Percentiles rank a stretch among this genome's conserved stretches.
Evolutionary conservation across 2,797 vertebrate genomes (phyloP).

Genomic region (Emys orbicularis): DNA sequence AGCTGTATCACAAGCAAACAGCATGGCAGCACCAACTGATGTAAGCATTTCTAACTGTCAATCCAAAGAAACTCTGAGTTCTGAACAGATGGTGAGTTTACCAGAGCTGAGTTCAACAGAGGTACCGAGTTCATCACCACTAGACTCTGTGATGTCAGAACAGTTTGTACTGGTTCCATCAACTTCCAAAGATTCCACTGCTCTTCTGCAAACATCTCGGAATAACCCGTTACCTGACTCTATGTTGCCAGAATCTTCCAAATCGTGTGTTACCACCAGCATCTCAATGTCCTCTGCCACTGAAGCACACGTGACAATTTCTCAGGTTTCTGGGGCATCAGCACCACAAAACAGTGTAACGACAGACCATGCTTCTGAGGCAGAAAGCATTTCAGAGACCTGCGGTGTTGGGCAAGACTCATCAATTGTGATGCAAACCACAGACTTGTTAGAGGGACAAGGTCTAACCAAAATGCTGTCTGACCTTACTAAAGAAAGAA

Average conservation of each 20-base stretch:
- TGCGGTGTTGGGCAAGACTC: slow-evolving; percentile 58
- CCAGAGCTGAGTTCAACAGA: background rate
- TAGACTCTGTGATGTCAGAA: slow-evolving; percentile 47
- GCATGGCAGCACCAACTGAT: fast-evolving
- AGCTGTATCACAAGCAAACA: fast-evolving
- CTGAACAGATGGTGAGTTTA: slow-evolving; percentile 34
- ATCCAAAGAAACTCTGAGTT: slow-evolving; percentile 53
- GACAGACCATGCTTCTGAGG: slow-evolving; percentile 60
- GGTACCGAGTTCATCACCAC: background rate
- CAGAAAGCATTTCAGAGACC: slow-evolving; percentile 57
- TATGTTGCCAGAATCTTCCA: slow-evolving; percentile 55
- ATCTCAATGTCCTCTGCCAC: slow-evolving; percentile 45
- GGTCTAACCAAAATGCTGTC: slow-evolving; percentile 81
- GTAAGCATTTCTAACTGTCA: background rate
- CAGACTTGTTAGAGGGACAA: slow-evolving; percentile 78
- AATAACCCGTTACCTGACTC: slow-evolving; percentile 36
- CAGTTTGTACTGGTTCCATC: slow-evolving; percentile 32
- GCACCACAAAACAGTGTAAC: slow-evolving; percentile 50
- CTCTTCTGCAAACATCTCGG: slow-evolving; percentile 61
- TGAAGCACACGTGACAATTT: slow-evolving; percentile 56
- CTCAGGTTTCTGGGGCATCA: slow-evolving; percentile 70
- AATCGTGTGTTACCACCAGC: slow-evolving; percentile 20
- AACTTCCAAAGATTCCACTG: slow-evolving; percentile 59
- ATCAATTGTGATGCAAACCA: slow-evolving; percentile 65
- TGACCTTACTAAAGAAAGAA: slow-evolving; percentile 79